Evolutionary conservation across 2,113 vertebrate genomes (phyloP).

Genomic region (Kryptolebias marmoratus): DNA sequence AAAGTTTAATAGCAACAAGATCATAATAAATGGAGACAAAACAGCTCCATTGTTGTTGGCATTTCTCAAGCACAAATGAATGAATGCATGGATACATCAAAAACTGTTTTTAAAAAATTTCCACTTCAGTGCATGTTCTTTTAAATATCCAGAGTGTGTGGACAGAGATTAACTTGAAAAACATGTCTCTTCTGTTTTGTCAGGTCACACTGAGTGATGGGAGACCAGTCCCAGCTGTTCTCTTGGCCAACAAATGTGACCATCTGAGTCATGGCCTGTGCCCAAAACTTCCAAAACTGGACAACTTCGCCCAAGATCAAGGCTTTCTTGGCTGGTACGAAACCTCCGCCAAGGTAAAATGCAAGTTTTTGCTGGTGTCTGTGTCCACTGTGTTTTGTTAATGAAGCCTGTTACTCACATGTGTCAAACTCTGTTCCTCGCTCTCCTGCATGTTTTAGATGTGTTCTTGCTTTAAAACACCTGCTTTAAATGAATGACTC

Average conservation of each 20-base stretch:
- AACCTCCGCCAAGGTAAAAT: slow-evolving; percentile 84
- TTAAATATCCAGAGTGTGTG: too few relatives aligned
- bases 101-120: too few relatives aligned
- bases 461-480: too few relatives aligned
- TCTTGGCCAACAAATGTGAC: slow-evolving; percentile 86
- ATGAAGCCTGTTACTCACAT: background rate
- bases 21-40: too few relatives aligned
- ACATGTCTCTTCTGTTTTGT: background rate
- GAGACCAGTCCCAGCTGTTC: slow-evolving; percentile 78
- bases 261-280: slow-evolving; percentile 76
- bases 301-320: slow-evolving; percentile 78
- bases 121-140: too few relatives aligned
- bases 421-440: background rate
- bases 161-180: too few relatives aligned
- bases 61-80: too few relatives aligned
- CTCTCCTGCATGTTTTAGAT: too few relatives aligned
- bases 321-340: slow-evolving; percentile 83
- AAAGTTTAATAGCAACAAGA: too few relatives aligned
- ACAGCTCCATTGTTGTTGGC: too few relatives aligned
- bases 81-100: too few relatives aligned
- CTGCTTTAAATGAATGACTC: too few relatives aligned
- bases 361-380: background rate
- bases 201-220: slow-evolving; percentile 81
- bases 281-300: slow-evolving; percentile 79
- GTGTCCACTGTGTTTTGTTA: background rate